Conservation (phyloP, 2,797 vertebrate species). For the Limosa lapponica region DNA sequence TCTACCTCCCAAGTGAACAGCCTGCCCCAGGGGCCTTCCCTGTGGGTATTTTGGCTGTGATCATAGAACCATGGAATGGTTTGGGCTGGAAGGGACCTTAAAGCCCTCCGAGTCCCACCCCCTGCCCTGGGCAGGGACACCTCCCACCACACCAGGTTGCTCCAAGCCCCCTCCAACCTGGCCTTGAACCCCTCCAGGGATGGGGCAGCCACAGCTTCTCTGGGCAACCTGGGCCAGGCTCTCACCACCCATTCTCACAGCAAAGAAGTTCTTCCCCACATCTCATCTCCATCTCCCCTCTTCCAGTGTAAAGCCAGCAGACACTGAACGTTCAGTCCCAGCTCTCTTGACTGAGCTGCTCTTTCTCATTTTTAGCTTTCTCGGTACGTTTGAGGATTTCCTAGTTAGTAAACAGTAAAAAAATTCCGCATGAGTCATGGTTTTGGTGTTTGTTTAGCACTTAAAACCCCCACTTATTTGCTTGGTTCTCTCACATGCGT, state of each 20-base stretch:
- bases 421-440: not conserved
- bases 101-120: accelerated
- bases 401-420: not conserved
- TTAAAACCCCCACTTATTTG: not conserved
- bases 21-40: not conserved
- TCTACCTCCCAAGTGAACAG: not conserved
- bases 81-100: not conserved
- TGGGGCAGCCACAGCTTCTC: not conserved
- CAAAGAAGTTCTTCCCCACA: not conserved
- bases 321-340: accelerated
- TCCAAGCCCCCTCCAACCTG: not conserved
- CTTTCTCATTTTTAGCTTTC: not conserved
- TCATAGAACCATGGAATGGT: not conserved
- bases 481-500: not conserved
- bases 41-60: not conserved
- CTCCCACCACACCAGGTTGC: not conserved
- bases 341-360: not conserved
- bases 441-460: not conserved
- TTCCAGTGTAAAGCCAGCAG: not conserved
- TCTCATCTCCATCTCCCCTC: not conserved
- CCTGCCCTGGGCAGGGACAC: not conserved
- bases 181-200: not conserved
- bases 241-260: not conserved
- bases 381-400: not conserved
- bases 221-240: not conserved